Base-by-base conservation (phyloP, 2,888 invertebrate species). In the Teinopalpus imperialis region DNA sequence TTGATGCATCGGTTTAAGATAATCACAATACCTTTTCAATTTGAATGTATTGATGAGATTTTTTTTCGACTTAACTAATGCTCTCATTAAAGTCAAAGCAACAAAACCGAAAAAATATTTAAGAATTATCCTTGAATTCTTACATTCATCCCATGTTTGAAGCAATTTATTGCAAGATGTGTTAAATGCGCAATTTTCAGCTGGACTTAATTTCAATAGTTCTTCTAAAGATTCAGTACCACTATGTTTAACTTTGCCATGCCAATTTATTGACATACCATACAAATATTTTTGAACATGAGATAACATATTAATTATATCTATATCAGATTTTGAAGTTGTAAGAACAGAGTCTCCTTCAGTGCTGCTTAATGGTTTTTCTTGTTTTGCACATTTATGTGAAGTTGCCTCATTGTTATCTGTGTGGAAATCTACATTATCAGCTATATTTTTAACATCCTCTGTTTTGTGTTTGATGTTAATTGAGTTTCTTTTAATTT, bases 101-200 rank as follows among this genome's bases (percentile, higher is more conserved):
- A 52, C 36, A 8, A 55, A 34, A 1, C 56, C 59, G 39, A 61
- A 59, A 37, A 56, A 54, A 30, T 48, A 51, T 27, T 57, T 61
- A 26, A 61, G 18, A 2, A 31, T 4, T 18, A 42, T 45, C 39
- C 61, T 49, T 3, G 42, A 48, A 1, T 3, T 1, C 4, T 13
- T 5, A 18, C 9, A 39, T 12, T 37, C 31, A 1, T 59, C 51
- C 61, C 61, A 61, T 13, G 37, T 6, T 3, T 43, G 21, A 3
- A 61, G 34, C 7, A 55, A 18, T 16, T 51, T 49, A 35, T 56
- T 57, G 23, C 52, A 54, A 4, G 36, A 52, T 2, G 27, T 36
- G 13, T 48, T 52, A 39, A 61, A 61, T 1, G 54, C 52, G 16
- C 51, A 47, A 43, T 59, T 59, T 23, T 54, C 51, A n/a, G 21